phyloP scores from a whole-genome alignment of 2,888 invertebrate species.

The Trissolcus brochymenae region DNA sequence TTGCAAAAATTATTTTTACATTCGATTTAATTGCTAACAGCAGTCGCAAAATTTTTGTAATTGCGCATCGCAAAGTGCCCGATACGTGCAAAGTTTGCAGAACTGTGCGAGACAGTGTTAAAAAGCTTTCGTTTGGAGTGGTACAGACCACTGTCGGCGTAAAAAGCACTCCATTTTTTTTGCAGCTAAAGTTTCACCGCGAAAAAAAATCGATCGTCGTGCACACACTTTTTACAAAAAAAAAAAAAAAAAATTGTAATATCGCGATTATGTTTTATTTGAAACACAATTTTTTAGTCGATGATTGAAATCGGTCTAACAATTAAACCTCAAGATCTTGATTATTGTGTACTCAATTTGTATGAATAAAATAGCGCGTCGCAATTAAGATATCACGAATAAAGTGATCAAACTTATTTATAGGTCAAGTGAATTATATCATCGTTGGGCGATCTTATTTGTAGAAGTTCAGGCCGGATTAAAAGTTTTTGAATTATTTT shows the following conservation, averaged over 20 bases:
- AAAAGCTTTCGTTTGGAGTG: conserved; percentile 18
- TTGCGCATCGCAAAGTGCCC: conserved; percentile 8
- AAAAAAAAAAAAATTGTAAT: too few relatives aligned
- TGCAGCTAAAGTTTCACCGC: conserved; percentile 14
- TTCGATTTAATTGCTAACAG: conserved; percentile 7
- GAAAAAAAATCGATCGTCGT: conserved; percentile 19
- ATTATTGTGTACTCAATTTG: not conserved
- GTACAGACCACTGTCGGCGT: conserved; percentile 15
- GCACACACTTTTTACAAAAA: conserved; percentile 10
- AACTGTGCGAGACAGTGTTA: conserved; percentile 18
- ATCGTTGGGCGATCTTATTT: conserved; percentile 1
- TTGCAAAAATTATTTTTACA: conserved; percentile 1
- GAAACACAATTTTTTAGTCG: too few relatives aligned
- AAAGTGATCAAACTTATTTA: not conserved
- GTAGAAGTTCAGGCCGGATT: conserved; percentile 1
- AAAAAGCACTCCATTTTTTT: conserved; percentile 29
- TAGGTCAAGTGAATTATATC: conserved; percentile 9
- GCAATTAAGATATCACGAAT: not conserved
- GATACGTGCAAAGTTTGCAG: conserved; percentile 20
- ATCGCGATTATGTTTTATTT: too few relatives aligned
- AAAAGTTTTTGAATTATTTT: conserved; percentile 20
- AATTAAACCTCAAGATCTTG: not conserved
- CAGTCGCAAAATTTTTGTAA: conserved; percentile 10
- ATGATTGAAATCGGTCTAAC: too few relatives aligned
- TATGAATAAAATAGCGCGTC: not conserved